Base-by-base conservation (phyloP, 1,140 invertebrate species). In the Dinoponera quadriceps region DNA sequence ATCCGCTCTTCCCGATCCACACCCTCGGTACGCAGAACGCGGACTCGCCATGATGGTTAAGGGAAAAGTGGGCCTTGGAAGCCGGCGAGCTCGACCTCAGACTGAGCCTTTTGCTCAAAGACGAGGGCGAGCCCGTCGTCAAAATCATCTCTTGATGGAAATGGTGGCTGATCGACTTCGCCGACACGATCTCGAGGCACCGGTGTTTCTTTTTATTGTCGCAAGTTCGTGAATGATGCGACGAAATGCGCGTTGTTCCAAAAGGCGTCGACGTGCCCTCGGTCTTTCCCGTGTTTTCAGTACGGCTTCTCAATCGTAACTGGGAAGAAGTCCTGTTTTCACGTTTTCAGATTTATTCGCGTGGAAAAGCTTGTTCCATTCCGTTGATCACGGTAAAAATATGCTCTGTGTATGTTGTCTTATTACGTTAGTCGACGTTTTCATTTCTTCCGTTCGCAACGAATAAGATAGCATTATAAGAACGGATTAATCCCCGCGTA, bases 1-100 rank as follows among this genome's bases (percentile, higher is more conserved):
- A 98, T 94, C 97, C 97, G 85, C 95, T 99, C 68, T 98, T 98
- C 93, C 97, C 97, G 11, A 97, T 97, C 85, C 96, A 97, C 89
- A 96, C 96, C 44, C 94, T 96, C 25, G 96, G 96, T 60, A 96
- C 96, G 13, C 96, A 96, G 84, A 96, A 95, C 22, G 96, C 96
- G 80, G 96, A 97, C 91, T 97, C 96, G 80, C 96, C 96, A 94
- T 96, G 96, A 96, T 94, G 93, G 94, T 89, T 94, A 81, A 91
- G 91, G 90, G 93, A 94, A 94, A 94, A 94, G 87, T 94, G 94
- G 93, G 93, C 93, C 83, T 91, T 94, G 65, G 93, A 94, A 84
- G 93, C 94, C 49, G 93, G 92, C 51, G 93, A 94, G 85, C 94
- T 94, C 82, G 93, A 94, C 82, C 91, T 94, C 75, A 88, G 93